Base-by-base conservation (phyloP, 2,797 vertebrate genomes). In the Botia kubotai region DNA sequence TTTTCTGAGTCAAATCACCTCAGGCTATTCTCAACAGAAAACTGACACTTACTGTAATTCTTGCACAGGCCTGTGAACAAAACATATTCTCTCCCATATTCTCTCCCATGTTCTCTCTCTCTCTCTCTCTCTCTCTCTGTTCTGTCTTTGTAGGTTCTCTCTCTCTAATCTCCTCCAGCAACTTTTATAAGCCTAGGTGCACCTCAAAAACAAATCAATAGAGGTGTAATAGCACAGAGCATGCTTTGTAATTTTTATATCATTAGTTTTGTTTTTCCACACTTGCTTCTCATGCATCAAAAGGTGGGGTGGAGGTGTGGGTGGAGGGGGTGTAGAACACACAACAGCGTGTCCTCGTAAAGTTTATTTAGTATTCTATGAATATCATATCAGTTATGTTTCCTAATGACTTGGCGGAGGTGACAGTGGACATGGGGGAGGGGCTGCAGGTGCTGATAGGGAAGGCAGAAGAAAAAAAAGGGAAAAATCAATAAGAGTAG, bases 311-410 rank as follows among this genome's bases (percentile, higher is more conserved):
- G 50, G 68, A 16, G 58, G 58, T 8, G 60, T 26, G 60, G 1
- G 60, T 26, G 73, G 39, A 58, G 68, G 66, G 43, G 14, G 4
- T 0, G 13, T 21, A 26, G 43, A 57, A 80, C 62, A 60, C 78
- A 88, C 90, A 90, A 83, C 95, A 93, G 92, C 95, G 93, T 88
- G 90, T 93, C 92, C 95, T 96, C 93, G 88, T 97, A 96, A 97
- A 97, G 95, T 97, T 97, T 97, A 96, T 98, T 98, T 97, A 95
- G 95, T 97, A 97, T 97, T 98, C 96, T 94, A 97, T 98, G 95
- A 97, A 98, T 99, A 96, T 96, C 95, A 96, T 95, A 97, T 97
- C 94, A 96, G 96, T 97, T 97, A 95, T 95, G 95, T 96, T 98
- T 96, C 95, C 95, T 97, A 97, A 97, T 97, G 95, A 96, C 97